A percentile compares a stretch with the other conserved stretches of the same genome.
Conservation (phyloP, 35 echinoderm and acorn worm species). For the Apostichopus parvimensis region DNA sequence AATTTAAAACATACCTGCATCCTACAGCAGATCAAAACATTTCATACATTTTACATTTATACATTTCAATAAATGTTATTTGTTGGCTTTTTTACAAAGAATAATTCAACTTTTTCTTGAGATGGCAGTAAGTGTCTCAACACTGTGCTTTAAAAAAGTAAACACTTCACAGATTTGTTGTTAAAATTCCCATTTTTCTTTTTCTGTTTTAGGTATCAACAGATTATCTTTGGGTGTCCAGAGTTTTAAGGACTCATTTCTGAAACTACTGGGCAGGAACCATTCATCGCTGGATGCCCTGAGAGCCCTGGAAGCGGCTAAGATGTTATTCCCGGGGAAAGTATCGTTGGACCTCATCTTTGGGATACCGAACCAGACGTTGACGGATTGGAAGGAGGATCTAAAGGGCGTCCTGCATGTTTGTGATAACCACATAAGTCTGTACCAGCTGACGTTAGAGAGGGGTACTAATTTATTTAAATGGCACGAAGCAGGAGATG, state of each 20-base stretch:
- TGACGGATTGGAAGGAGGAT: constrained; percentile 70
- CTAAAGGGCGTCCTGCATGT: constrained; percentile 52
- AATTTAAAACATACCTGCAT: no score
- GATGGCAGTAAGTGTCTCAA: no score
- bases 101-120: no score
- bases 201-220: constrained; percentile 70
- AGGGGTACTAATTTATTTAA: constrained; percentile 78
- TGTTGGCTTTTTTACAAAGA: neutral
- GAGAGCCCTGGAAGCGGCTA: constrained; percentile 56
- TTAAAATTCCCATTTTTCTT: neutral
- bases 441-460: constrained; percentile 94
- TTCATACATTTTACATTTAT: no score
- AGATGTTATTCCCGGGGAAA: constrained; percentile 73
- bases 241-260: constrained; percentile 63
- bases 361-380: constrained; percentile 77
- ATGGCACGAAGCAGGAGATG: constrained; percentile 55
- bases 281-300: constrained; percentile 70
- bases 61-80: no score
- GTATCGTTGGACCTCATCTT: constrained; percentile 88
- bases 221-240: constrained; percentile 91
- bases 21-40: no score
- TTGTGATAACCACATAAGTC: constrained; percentile 84
- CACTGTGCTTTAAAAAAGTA: no score
- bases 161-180: no score
- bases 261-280: constrained; percentile 72